phyloP scores from a whole-genome alignment of 2,888 invertebrate genomes.

The Phengaris arion region DNA sequence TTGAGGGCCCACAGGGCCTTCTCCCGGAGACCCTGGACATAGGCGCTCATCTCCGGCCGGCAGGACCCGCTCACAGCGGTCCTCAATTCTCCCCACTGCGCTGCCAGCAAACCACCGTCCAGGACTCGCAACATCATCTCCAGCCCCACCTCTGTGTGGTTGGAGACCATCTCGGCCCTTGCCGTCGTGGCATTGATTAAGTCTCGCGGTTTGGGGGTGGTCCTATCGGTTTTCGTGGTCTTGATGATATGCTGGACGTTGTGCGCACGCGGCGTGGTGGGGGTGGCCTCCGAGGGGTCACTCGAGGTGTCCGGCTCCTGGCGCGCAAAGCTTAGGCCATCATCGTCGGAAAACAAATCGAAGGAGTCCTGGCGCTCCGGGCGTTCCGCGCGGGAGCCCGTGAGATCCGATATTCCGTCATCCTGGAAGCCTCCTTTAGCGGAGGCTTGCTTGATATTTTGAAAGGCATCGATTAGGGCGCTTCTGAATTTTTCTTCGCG shows the following conservation, averaged over 20 bases:
- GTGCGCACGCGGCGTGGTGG: slow-evolving; percentile 67
- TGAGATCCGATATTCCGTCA: slow-evolving; percentile 60
- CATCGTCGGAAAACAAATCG: slow-evolving; percentile 66
- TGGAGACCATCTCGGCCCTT: slow-evolving; percentile 51
- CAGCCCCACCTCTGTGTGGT: slow-evolving; percentile 54
- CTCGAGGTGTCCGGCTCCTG: slow-evolving; percentile 59
- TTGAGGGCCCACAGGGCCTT: slow-evolving; percentile 84
- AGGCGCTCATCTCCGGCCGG: slow-evolving; percentile 78
- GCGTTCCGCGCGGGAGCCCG: slow-evolving; percentile 53
- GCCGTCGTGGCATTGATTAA: slow-evolving; percentile 59
- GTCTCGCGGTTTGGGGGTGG: slow-evolving; percentile 50
- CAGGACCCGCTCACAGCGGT: slow-evolving; percentile 74
- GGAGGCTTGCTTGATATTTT: slow-evolving; percentile 68
- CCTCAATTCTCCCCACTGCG: slow-evolving; percentile 77
- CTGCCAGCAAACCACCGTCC: slow-evolving; percentile 76
- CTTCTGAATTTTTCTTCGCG: slow-evolving; percentile 69
- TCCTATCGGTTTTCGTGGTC: slow-evolving; percentile 43
- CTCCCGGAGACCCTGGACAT: slow-evolving; percentile 78
- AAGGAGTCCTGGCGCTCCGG: slow-evolving; percentile 48
- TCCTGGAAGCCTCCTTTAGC: slow-evolving; percentile 64
- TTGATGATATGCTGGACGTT: slow-evolving; percentile 73
- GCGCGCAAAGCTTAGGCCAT: slow-evolving; percentile 62
- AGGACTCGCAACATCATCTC: slow-evolving; percentile 78
- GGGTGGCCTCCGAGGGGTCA: slow-evolving; percentile 44
- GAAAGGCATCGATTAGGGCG: slow-evolving; percentile 71